A percentile compares a stretch with the other conserved stretches of the same genome.
Conservation (phyloP, 2,797 vertebrate species). For the Acrossocheilus wenchowensis region DNA sequence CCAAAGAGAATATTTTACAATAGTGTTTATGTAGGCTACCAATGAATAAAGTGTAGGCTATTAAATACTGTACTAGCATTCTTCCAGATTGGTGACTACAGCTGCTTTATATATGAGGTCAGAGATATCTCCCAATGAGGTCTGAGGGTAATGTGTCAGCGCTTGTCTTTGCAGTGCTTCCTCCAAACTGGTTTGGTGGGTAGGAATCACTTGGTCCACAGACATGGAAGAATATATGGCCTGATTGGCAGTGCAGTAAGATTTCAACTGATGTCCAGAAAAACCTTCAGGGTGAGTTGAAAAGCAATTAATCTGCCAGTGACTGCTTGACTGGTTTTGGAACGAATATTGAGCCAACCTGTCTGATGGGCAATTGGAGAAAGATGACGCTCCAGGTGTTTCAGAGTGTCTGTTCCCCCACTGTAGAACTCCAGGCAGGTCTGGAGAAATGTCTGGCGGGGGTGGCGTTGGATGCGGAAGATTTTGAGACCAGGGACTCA, state of each 20-base stretch:
- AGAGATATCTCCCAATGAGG: conserved; percentile 89
- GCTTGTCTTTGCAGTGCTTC: conserved; percentile 41
- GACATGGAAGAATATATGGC: conserved; percentile 28
- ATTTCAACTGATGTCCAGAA: conserved; percentile 32
- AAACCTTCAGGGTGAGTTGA: conserved; percentile 25
- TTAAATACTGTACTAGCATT: conserved; percentile 66
- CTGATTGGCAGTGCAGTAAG: conserved; percentile 32
- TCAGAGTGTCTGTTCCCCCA: conserved; percentile 41
- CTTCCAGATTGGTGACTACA: conserved; percentile 85
- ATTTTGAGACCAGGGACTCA: conserved; percentile 63
- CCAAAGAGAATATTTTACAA: background rate
- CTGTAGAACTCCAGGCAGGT: conserved; percentile 45
- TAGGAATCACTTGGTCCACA: conserved; percentile 44
- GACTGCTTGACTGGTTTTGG: conserved; percentile 44
- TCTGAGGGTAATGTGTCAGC: conserved; percentile 72
- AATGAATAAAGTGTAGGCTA: background rate
- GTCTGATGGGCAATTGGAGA: conserved; percentile 8
- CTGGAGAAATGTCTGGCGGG: conserved; percentile 45
- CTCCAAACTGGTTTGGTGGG: conserved; percentile 55
- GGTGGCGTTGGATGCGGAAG: conserved; percentile 56
- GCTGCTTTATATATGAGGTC: conserved; percentile 91
- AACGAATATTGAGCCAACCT: conserved; percentile 11
- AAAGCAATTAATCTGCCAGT: conserved; percentile 37
- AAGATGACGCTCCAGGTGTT: conserved; percentile 19
- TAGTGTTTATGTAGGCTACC: background rate